A percentile compares a stretch with the other conserved stretches of the same genome.
Evolutionary conservation across 1,140 invertebrate species (phyloP).

Genomic region (Lepidurus couesii): DNA sequence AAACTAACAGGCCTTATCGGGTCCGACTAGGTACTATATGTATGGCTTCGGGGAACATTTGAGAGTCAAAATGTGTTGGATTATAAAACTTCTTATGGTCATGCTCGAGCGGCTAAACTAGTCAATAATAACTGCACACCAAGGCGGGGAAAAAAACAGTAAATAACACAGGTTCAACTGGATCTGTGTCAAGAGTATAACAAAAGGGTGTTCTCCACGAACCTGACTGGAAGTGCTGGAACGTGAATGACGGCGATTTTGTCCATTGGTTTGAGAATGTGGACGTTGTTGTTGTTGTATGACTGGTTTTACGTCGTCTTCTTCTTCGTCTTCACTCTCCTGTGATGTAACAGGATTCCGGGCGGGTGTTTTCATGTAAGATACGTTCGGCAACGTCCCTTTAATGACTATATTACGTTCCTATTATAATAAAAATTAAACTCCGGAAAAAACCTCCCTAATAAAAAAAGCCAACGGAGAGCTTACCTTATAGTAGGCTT

Average conservation of each 20-base stretch:
- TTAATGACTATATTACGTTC: conserved; percentile 48
- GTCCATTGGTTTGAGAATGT: not conserved
- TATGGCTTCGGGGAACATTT: no score
- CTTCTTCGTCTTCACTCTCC: not conserved
- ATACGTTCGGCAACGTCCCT: conserved; percentile 51
- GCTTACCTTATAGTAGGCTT: conserved; percentile 59
- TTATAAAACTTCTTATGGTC: no score
- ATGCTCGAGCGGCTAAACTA: no score
- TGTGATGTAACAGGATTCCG: not conserved
- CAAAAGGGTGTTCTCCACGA: not conserved
- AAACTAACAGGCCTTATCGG: not conserved
- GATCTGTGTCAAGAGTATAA: not conserved
- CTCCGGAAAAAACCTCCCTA: not conserved
- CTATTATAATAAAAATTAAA: conserved; percentile 34
- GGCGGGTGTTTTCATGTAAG: conserved; percentile 43
- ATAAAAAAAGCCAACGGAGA: not conserved
- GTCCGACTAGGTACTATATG: not conserved
- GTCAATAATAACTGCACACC: no score
- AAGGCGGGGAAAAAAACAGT: no score
- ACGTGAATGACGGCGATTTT: not conserved
- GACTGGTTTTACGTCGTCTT: not conserved
- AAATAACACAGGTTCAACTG: no score
- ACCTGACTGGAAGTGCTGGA: conserved; percentile 3
- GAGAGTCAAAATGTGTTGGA: no score
- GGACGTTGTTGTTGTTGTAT: not conserved